Conservation (phyloP, 2,888 invertebrate genomes). For the Orthonevra nobilis region DNA sequence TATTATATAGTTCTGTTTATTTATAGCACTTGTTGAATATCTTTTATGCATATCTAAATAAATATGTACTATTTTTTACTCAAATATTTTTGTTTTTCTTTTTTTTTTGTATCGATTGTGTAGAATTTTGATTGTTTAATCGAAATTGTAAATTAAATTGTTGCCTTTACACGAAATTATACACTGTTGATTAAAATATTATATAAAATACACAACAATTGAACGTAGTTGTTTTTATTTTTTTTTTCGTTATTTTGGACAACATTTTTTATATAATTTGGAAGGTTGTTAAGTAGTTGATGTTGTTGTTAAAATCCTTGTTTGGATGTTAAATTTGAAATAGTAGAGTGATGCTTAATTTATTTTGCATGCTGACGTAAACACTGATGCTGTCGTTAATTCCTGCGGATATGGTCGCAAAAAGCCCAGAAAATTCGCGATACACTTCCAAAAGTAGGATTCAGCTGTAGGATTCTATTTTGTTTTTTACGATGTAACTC, state of each 20-base stretch:
- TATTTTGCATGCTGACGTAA: too few relatives aligned
- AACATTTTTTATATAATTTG: neutral
- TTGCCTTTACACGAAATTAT: constrained; percentile 25
- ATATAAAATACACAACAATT: constrained; percentile 18
- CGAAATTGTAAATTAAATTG: constrained; percentile 32
- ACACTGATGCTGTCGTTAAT: too few relatives aligned
- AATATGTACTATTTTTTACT: constrained; percentile 45
- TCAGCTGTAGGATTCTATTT: too few relatives aligned
- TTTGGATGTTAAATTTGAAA: too few relatives aligned
- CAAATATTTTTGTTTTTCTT: neutral
- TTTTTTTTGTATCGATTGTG: neutral
- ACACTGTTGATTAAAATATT: constrained; percentile 37
- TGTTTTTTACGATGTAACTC: too few relatives aligned
- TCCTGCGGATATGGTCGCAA: too few relatives aligned
- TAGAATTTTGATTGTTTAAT: neutral
- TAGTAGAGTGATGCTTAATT: too few relatives aligned
- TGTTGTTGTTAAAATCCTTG: too few relatives aligned
- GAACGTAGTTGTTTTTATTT: constrained; percentile 19
- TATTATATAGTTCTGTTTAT: constrained; percentile 39
- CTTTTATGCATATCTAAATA: constrained; percentile 65
- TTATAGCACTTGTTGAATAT: constrained; percentile 66
- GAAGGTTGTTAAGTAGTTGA: too few relatives aligned
- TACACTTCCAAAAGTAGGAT: too few relatives aligned
- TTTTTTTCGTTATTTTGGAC: neutral
- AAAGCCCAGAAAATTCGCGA: too few relatives aligned